Evolutionary conservation across 1,140 invertebrate genomes (phyloP).

Genomic region (Leptonema lineaticorne): DNA sequence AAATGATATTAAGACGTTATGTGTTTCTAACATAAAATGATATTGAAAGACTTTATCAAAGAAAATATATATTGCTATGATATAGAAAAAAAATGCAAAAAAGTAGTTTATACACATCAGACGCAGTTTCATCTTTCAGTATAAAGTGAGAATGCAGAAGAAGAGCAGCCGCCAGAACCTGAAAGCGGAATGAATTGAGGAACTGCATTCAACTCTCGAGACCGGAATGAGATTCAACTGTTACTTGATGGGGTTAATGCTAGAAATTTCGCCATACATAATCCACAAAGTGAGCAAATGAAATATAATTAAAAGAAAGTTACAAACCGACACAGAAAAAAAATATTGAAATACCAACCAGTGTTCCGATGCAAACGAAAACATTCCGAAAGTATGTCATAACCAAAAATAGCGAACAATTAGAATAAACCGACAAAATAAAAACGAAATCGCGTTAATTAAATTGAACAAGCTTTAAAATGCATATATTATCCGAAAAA

Average conservation of each 20-base stretch:
- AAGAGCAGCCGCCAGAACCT: constrained; percentile 2
- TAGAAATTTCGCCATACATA: background rate
- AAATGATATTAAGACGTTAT: too few relatives aligned
- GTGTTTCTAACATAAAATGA: too few relatives aligned
- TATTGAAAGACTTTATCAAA: too few relatives aligned
- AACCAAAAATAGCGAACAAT: background rate
- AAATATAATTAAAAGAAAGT: background rate
- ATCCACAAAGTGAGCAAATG: background rate
- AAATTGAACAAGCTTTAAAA: background rate
- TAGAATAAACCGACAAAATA: background rate
- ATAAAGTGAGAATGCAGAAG: constrained; percentile 17
- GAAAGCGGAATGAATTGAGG: constrained; percentile 18
- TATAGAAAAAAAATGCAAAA: background rate
- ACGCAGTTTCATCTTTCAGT: constrained; percentile 21
- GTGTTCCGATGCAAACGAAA: too few relatives aligned
- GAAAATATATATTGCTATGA: too few relatives aligned
- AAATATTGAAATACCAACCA: background rate
- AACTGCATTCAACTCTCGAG: background rate
- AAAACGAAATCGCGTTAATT: background rate
- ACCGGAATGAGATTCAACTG: background rate
- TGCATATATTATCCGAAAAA: too few relatives aligned
- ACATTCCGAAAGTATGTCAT: too few relatives aligned
- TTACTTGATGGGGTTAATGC: constrained; percentile 2
- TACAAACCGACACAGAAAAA: background rate
- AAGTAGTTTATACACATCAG: constrained; percentile 4